A percentile compares a stretch with the other conserved stretches of the same genome.
Conservation (phyloP, 2,797 vertebrate genomes). For the Epinephelus malabaricus region DNA sequence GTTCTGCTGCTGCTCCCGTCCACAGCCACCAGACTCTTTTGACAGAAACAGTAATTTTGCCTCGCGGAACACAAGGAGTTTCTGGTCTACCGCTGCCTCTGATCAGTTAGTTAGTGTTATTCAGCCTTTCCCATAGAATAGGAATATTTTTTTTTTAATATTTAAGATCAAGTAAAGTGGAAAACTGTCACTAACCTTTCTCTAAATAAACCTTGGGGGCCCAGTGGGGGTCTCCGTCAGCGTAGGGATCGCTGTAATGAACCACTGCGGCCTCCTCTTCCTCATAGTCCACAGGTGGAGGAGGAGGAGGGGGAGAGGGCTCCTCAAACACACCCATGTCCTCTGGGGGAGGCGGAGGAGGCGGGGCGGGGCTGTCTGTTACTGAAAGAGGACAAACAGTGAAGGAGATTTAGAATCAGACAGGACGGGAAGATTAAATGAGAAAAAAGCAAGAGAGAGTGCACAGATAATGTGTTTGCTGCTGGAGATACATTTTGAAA, state of each 20-base stretch:
- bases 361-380: slow-evolving; percentile 97
- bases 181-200: slow-evolving; percentile 88
- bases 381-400: slow-evolving; percentile 81
- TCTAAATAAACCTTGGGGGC: slow-evolving; percentile 97
- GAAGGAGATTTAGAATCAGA: neutral
- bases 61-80: too few relatives aligned
- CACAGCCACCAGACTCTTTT: too few relatives aligned
- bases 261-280: slow-evolving; percentile 96
- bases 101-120: too few relatives aligned
- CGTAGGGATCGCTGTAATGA: slow-evolving; percentile 97
- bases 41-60: too few relatives aligned
- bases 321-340: slow-evolving; percentile 96
- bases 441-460: neutral
- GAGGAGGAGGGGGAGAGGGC: slow-evolving; percentile 94
- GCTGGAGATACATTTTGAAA: neutral
- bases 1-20: too few relatives aligned
- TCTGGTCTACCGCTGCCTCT: too few relatives aligned
- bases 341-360: slow-evolving; percentile 96
- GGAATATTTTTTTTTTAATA: too few relatives aligned
- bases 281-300: slow-evolving; percentile 97
- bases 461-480: neutral
- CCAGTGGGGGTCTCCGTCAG: slow-evolving; percentile 97
- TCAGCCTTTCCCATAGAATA: too few relatives aligned
- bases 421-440: neutral
- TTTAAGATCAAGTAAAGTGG: neutral